Evolutionary conservation across 1,140 invertebrate genomes (phyloP).

Genomic region (Colletes latitarsis): DNA sequence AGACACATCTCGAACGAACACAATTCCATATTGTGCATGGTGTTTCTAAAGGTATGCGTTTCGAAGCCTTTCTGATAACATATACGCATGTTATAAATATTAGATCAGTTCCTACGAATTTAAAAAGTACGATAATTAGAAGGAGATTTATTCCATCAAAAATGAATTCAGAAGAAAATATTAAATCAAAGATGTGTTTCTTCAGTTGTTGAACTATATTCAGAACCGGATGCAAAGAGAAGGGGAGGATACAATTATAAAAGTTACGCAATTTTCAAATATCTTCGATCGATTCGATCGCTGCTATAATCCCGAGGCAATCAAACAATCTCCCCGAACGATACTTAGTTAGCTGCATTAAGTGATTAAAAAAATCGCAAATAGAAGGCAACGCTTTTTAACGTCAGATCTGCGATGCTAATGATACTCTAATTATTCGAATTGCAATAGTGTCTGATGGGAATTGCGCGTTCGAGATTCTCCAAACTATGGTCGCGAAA

Average conservation of each 20-base stretch:
- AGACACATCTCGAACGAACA: not conserved
- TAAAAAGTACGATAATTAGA: no score
- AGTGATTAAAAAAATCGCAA: not conserved
- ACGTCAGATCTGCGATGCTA: not conserved
- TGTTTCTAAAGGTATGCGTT: not conserved
- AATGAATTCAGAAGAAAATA: no score
- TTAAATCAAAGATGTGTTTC: no score
- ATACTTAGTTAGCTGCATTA: not conserved
- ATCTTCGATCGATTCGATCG: not conserved
- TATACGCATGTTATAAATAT: no score
- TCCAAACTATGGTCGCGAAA: not conserved
- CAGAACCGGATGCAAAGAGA: no score
- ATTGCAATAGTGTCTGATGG: not conserved
- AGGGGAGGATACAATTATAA: no score
- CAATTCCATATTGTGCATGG: not conserved
- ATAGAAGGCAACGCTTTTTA: not conserved
- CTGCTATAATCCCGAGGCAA: not conserved
- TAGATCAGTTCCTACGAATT: no score
- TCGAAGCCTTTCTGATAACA: no score
- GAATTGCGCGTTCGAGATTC: not conserved
- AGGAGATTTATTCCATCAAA: no score
- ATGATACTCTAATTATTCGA: constrained; percentile 14
- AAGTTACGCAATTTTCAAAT: no score
- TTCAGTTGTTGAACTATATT: no score
- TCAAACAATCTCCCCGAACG: no score